Base-by-base conservation (phyloP, 2,888 invertebrate species). In the Thereva unica region DNA sequence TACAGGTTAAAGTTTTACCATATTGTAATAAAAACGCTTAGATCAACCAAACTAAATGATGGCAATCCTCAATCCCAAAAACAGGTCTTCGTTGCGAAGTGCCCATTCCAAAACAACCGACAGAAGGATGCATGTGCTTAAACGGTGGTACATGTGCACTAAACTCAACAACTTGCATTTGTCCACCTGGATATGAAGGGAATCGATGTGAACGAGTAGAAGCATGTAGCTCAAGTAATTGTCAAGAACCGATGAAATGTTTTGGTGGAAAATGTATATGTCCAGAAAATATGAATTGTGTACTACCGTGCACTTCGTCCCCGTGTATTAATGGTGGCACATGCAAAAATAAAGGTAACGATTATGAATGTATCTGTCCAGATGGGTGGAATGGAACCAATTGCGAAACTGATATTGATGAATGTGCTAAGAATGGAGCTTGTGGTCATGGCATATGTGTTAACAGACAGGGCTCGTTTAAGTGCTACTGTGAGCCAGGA, bases 401-500 rank as follows among this genome's bases (percentile, higher is more conserved):
- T 67, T 87, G 87, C 70, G 85, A 84, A 71, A 72, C 82, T 64
- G 93, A 94, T 76, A 84, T 93, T 10, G 87, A 94, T 76, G 94
- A 94, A 78, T 92, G 92, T 77, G 73, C 78, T 0, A 76, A 78
- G 41, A 83, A 83, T 53, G 84, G 86, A 65, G 85, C 90, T 69
- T 94, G 94, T 78, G 89, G 90, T 73, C 84, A 91, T 74, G 94
- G 94, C 35, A 90, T 93, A 68, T 95, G 94, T 78, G 82, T 91
- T 40, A 94, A 94, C 77, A 85, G 81, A 7, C 82, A 84, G 12
- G 93, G 93, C 53, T 87, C 89, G 68, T 94, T 89, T 80, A 88
- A 90, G 75, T 95, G 95, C 78, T 91, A 89, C 75, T 95, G 95
- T 78, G 86, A 85, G 59, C 92, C 92, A n/a, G 95, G 95, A 3